Percentiles rank a stretch among this genome's conserved stretches.
Conservation (phyloP, 2,113 vertebrate species). For the Anser brachyrhynchus region DNA sequence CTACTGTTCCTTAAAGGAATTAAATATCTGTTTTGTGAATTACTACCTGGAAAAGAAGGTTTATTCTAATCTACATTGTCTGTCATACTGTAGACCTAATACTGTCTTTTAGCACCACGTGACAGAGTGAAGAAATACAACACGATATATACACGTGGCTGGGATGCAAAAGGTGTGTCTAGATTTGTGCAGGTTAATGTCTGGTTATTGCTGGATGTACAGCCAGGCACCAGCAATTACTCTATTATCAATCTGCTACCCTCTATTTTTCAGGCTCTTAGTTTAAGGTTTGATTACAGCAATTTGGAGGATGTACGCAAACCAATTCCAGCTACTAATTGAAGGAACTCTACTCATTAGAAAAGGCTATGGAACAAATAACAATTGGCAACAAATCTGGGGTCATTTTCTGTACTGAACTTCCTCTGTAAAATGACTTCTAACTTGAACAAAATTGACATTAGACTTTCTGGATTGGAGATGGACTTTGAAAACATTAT, state of each 20-base stretch:
- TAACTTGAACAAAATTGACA: not conserved
- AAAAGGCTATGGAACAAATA: conserved; percentile 40
- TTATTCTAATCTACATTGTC: conserved; percentile 40
- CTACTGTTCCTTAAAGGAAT: not conserved
- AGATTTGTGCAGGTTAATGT: not conserved
- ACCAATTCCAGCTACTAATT: conserved; percentile 48
- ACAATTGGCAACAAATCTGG: conserved; percentile 6
- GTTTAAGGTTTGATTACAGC: conserved; percentile 51
- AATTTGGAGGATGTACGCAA: conserved; percentile 52
- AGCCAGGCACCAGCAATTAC: not conserved
- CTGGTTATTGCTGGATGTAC: not conserved
- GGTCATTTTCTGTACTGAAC: conserved; percentile 4
- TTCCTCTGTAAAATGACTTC: not conserved
- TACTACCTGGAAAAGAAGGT: not conserved
- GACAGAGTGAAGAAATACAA: not conserved
- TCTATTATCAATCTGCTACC: not conserved
- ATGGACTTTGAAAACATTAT: not conserved
- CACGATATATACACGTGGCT: not conserved
- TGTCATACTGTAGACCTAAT: conserved; percentile 2
- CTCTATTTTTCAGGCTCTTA: conserved; percentile 25
- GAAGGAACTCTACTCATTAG: conserved; percentile 56
- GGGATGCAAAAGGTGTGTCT: not conserved
- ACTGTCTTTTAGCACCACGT: not conserved
- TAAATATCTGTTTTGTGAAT: conserved; percentile 15
- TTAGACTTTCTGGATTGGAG: not conserved